Conservation (phyloP, 2,797 vertebrate genomes). For the Sebastiscus tertius region DNA sequence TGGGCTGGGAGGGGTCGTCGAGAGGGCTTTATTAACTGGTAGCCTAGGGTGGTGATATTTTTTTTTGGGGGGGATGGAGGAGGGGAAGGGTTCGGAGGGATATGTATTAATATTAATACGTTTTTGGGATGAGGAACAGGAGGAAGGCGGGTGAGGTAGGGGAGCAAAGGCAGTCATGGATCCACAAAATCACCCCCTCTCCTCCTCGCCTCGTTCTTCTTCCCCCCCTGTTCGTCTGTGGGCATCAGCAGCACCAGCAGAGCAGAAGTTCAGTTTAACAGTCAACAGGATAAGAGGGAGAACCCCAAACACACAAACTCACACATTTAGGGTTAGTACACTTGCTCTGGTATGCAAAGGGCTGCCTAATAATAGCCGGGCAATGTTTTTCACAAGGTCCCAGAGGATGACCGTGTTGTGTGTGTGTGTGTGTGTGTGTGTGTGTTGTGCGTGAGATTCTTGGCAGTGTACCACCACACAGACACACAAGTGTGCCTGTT, state of each 20-base stretch:
- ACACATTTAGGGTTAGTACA: conserved; percentile 46
- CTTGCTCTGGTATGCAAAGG: conserved; percentile 78
- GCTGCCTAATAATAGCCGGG: conserved; percentile 79
- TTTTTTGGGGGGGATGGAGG: conserved; percentile 14
- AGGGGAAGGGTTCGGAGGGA: conserved; percentile 50
- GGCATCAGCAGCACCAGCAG: not conserved
- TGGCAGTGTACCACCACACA: conserved; percentile 71
- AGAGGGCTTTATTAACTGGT: conserved; percentile 84
- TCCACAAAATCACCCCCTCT: conserved; percentile 64
- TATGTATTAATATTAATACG: conserved; percentile 79
- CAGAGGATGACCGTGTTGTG: conserved; percentile 50
- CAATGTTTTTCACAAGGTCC: conserved; percentile 80
- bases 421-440: conserved; percentile 27
- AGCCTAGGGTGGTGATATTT: conserved; percentile 79
- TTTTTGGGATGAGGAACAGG: conserved; percentile 61
- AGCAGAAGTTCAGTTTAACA: conserved; percentile 70
- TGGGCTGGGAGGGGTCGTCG: conserved; percentile 64
- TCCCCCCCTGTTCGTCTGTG: conserved; percentile 3
- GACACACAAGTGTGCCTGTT: conserved; percentile 67
- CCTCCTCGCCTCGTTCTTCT: conserved; percentile 2
- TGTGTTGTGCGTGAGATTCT: conserved; percentile 35
- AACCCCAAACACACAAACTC: conserved; percentile 45
- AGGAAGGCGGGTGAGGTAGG: conserved; percentile 28
- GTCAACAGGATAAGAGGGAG: conserved; percentile 64
- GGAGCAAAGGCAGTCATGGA: conserved; percentile 66